Conservation (phyloP, 2,113 vertebrate species). For the Porphyrio hochstetteri region DNA sequence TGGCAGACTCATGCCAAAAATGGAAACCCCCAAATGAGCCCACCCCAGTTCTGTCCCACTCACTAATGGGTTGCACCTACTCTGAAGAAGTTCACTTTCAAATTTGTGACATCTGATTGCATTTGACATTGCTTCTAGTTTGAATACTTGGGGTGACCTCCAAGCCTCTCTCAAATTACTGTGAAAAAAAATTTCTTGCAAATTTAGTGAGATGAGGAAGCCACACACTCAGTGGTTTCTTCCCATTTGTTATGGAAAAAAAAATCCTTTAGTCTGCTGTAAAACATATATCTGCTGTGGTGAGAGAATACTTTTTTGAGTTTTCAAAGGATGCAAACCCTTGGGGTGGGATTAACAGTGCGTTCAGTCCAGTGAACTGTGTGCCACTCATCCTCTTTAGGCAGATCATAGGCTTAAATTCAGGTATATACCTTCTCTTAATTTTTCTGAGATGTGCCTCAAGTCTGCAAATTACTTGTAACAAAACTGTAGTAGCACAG, state of each 20-base stretch:
- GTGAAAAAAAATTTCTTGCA: background rate
- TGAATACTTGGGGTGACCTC: background rate
- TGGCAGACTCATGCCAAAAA: constrained; percentile 67
- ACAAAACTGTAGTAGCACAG: background rate
- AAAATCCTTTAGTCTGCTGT: background rate
- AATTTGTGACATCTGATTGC: background rate
- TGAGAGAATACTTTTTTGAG: background rate
- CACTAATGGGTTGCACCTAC: background rate
- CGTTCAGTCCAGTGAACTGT: background rate
- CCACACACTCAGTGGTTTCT: background rate
- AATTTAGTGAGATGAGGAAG: background rate
- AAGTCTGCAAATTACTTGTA: background rate
- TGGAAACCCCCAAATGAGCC: constrained; percentile 65
- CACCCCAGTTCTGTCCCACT: constrained; percentile 50
- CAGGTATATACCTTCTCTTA: background rate
- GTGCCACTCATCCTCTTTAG: background rate
- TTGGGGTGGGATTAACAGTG: background rate
- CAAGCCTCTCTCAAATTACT: background rate
- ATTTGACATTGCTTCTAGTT: background rate
- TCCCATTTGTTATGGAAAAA: background rate
- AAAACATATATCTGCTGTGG: background rate
- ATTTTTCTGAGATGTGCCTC: background rate
- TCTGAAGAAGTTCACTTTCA: constrained; percentile 19
- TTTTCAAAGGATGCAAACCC: background rate
- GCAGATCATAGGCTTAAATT: background rate